These are phyloP conservation scores for Australoheros facetus DNA, from an alignment of 2,797 vertebrate species.

Conservation along the genomic window DNA sequence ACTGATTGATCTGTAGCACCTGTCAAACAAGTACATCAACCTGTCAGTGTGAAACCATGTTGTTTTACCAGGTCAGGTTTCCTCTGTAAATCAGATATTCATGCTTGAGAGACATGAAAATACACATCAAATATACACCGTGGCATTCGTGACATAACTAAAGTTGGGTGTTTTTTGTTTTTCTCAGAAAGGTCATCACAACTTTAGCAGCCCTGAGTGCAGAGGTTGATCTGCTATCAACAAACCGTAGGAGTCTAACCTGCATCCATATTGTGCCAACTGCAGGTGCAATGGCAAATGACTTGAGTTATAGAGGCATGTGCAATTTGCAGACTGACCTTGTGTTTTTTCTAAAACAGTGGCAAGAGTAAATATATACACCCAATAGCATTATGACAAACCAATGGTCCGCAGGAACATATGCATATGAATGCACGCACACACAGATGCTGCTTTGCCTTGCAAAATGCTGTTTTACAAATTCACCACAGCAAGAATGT, in stretches of 20 bases:
- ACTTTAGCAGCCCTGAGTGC: neutral
- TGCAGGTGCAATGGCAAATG: neutral
- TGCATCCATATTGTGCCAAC: neutral
- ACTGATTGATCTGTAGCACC: neutral
- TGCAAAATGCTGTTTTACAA: slow-evolving; percentile 58
- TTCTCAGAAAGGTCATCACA: neutral
- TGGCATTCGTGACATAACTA: neutral
- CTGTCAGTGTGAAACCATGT: neutral
- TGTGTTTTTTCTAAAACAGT: slow-evolving; percentile 2
- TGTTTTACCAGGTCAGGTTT: neutral
- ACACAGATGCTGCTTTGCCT: slow-evolving; percentile 58
- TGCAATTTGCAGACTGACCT: neutral
- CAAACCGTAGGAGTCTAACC: neutral
- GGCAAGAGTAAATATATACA: neutral
- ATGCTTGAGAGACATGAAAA: neutral
- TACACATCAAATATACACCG: neutral
- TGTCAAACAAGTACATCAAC: slow-evolving; percentile 10
- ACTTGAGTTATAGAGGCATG: neutral
- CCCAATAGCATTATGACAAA: neutral
- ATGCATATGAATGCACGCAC: slow-evolving; percentile 8
- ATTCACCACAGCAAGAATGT: slow-evolving; percentile 8
- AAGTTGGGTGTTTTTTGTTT: neutral
- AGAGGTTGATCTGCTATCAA: neutral
- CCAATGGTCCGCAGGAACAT: neutral
- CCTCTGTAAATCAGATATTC: neutral